Conservation (phyloP, 2,797 vertebrate species). For the Hydrophis major region DNA sequence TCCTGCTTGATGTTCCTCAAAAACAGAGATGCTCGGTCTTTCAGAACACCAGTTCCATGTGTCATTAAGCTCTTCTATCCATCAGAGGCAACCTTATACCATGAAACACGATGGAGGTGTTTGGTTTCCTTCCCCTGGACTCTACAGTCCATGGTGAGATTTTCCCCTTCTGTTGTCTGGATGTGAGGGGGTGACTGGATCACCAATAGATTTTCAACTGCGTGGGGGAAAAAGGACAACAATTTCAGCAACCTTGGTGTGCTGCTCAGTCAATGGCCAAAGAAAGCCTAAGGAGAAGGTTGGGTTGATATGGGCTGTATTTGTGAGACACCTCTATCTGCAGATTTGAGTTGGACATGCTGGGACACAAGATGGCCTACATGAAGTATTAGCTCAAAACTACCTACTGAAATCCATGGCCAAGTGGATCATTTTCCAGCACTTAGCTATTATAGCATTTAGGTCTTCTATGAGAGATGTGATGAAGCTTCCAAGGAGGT, state of each 20-base stretch:
- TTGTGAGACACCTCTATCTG: background rate
- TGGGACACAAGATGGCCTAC: background rate
- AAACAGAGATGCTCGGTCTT: background rate
- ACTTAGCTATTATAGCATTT: background rate
- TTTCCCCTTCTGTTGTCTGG: background rate
- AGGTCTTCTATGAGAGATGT: background rate
- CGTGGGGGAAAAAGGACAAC: background rate
- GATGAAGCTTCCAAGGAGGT: background rate
- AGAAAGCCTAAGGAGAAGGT: background rate
- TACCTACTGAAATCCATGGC: background rate
- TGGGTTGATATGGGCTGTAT: too few relatives aligned
- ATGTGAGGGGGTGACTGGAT: background rate
- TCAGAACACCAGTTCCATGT: rapidly evolving
- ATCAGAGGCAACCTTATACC: background rate
- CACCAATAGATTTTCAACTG: background rate
- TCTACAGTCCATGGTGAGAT: background rate
- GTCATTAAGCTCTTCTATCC: background rate
- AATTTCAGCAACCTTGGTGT: background rate
- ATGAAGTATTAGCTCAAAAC: background rate
- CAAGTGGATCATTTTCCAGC: background rate
- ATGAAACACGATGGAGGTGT: background rate
- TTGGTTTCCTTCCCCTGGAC: background rate
- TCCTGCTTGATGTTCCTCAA: background rate
- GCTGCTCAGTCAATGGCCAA: background rate
- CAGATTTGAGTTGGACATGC: background rate